Evolutionary conservation across 1,140 invertebrate genomes (phyloP), one percentile per base, ranked within the genome.

Genomic region (Hylyphantes graminicola): DNA sequence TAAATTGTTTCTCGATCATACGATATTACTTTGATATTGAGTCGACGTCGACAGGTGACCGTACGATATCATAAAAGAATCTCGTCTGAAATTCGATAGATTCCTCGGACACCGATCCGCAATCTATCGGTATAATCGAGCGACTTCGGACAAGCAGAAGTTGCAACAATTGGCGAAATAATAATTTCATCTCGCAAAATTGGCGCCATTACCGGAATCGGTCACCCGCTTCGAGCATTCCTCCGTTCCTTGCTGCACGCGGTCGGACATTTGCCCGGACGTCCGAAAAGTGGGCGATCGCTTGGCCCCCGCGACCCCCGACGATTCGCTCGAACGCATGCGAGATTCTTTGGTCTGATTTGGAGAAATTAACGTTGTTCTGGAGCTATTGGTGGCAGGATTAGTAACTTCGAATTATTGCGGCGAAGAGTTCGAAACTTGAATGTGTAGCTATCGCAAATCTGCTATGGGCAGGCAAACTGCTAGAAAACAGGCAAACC

Each of bases 151-250:
- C 12, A 61, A n/a, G 57, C 12, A 17, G 12, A n/a, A 2, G 57
- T 55, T 57, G 21, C 19, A 57, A 74, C 72, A 21, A 74, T 70
- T 70, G 68, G 72, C 17, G 72, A 70, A 55, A 74, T 74, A 35
- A 1, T 35, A 74, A 74, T 74, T 74, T 55, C 53, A 74, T 74
- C 57, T 74, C 54, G 67, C 15, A 57, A 35, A 35, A 17, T 7
- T 76, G n/a, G 48, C 15, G 11, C 17, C 48, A 76, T 64, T 61
- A 76, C 48, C n/a, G 17, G 17, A 63, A n/a, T 19, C 74, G 74
- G 17, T 76, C 74, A 76, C 74, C 74, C 74, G 59, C 7, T n/a
- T 11, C 15, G 55, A 61, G 8, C 15, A 21, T 63, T n/a, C 19
- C 17, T 21, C 10, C 13, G 12, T 51, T 19, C 11, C n/a, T n/a